Evolutionary conservation across 2,797 vertebrate genomes (phyloP), one percentile per base, ranked within the genome.

Genomic region (Coregonus suidteri): DNA sequence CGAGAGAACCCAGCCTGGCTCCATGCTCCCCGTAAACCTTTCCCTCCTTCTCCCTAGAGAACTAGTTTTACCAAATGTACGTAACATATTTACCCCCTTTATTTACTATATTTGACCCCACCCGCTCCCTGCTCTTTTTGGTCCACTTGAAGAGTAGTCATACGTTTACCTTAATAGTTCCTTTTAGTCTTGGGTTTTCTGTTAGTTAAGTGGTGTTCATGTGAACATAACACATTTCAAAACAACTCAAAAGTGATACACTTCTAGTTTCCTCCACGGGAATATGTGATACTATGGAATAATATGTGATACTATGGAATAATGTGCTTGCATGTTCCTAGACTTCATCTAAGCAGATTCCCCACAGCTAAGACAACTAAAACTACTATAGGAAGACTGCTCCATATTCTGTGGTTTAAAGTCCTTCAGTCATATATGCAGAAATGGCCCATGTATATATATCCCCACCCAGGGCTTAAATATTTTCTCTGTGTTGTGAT

Each of bases 11-110:
- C 94, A 93, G 91, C 89, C 89, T 90, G 86, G 90, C 88, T 91
- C 89, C 15, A 16, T 89, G 91, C 90, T 88, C 92, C 90, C 83
- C 76, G 94, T 95, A 95, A 95, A 94, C 88, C 91, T 85, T 93
- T 93, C 91, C 84, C 86, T 82, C 86, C 88, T 37, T 76, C 88
- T 92, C 84, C 87, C 86, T 54, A 35, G 82, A 87, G 87, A 84
- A 77, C 64, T 74, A n/a, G 59, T 31, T 69, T 51, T 41, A 54
- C 52, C 31, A 62, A 68, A 72, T 47, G 77, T 53, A 7, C 75
- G 74, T 77, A 35, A 37, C 77, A 74, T 20, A 54, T 85, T 83
- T 75, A 65, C 75, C 73, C 80, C 37, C 74, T 77, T 83, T 84
- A 80, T 16, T 35, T 7, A 64, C 20, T 1, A 64, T 11, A 30